Evolutionary conservation across 2,113 vertebrate species (phyloP), one percentile per base, ranked within the genome.

Genomic region (Grantiella picta): DNA sequence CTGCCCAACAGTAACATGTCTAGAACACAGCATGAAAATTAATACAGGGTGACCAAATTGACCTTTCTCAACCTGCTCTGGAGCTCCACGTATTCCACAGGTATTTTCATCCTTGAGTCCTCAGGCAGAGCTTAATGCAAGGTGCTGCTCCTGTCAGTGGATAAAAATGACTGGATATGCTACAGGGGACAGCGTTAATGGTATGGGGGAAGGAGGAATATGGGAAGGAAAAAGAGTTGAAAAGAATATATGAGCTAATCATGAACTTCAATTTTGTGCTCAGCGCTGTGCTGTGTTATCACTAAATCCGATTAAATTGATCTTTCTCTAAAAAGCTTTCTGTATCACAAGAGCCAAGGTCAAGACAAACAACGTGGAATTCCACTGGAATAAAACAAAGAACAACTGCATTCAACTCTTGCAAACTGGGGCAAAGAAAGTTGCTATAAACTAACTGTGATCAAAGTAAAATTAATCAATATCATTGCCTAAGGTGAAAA

Each of bases 261-360:
- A 78, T 54, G 54, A 93, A 86, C 90, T 93, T 94, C 64, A 89
- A 28, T 94, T 91, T 65, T 70, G 68, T 59, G 63, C 68, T 80
- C 75, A 94, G 87, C 27, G 70, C 75, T 38, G 40, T 52, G 70
- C 38, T 47, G 42, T 27, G 60, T 66, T 94, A 95, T 86, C 87
- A 90, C 69, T 82, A 87, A 89, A 91, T 87, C 86, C 92, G 53
- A 84, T 86, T 84, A 95, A 92, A 90, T 9, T 76, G 83, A 89
- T 84, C 84, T 84, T 60, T 66, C 84, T 76, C 40, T 63, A 71
- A 77, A 94, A 91, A 82, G 24, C 63, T 73, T 87, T 71, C 78
- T 85, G 77, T 53, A 80, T 52, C 70, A 23, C 52, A 80, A 80
- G 57, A 82, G 66, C 42, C 85, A 94, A 91, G 68, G 94, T 92